These are phyloP conservation scores for Dryobates pubescens DNA, from an alignment of 2,797 vertebrate species.

Conservation along the genomic window DNA sequence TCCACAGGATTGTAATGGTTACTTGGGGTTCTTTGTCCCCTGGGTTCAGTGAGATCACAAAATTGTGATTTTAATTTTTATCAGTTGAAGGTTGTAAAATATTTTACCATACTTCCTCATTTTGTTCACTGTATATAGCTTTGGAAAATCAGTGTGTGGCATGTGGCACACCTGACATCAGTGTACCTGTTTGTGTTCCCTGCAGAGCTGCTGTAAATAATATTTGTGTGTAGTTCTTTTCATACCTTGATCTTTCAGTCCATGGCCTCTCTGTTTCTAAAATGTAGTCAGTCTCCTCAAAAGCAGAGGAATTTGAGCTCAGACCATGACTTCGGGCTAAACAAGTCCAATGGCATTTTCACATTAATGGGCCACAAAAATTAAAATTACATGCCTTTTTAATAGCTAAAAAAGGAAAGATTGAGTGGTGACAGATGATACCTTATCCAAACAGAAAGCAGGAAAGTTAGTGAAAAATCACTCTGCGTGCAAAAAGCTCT, in stretches of 20 bases:
- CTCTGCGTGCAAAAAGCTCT: background rate
- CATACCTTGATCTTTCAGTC: background rate
- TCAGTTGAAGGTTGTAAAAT: background rate
- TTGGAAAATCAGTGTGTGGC: background rate
- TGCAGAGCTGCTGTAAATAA: background rate
- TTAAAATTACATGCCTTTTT: slow-evolving; percentile 63
- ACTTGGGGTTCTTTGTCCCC: background rate
- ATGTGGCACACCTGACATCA: background rate
- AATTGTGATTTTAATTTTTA: background rate
- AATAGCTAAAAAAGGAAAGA: slow-evolving; percentile 16
- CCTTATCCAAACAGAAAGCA: background rate
- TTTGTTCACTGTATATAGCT: background rate
- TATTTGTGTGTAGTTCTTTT: background rate
- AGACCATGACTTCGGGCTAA: background rate
- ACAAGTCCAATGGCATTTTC: background rate
- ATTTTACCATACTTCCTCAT: background rate
- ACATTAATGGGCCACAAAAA: slow-evolving; percentile 46
- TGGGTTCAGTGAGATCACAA: background rate
- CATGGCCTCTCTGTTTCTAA: background rate
- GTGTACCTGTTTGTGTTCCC: background rate
- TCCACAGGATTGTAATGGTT: background rate
- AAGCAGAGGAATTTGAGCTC: slow-evolving; percentile 27
- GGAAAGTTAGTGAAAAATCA: background rate
- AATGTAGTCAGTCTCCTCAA: background rate
- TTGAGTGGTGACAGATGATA: slow-evolving; percentile 37